Percentiles rank a stretch among this genome's conserved stretches.
These are phyloP conservation scores for Chondrosia reniformis DNA, from an alignment of 37 sponge, comb jelly and placozoan genomes.

Conservation along the genomic window DNA sequence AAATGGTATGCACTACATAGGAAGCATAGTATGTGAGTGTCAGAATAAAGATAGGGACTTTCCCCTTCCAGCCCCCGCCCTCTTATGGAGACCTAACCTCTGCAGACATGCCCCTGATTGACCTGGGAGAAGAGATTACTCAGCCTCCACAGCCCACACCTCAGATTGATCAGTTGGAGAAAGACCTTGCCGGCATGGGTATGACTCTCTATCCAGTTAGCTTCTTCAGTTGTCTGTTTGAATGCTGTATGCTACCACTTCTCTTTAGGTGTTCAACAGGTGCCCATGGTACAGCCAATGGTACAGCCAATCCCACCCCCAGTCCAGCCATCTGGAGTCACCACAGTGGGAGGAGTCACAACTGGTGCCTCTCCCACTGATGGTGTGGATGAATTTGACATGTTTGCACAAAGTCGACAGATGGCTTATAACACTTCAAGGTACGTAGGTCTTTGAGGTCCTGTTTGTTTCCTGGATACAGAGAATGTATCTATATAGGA, in stretches of 20 bases:
- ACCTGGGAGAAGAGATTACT: conserved; percentile 60
- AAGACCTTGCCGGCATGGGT: conserved; percentile 3
- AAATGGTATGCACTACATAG: too few species aligned
- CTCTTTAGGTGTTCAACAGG: not conserved
- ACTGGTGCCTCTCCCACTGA: not conserved
- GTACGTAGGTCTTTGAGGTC: not conserved
- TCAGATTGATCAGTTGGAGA: conserved; percentile 7
- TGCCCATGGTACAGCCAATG: not conserved
- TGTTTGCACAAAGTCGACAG: conserved; percentile 88
- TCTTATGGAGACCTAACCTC: not conserved
- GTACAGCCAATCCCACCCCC: too few species aligned
- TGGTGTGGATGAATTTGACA: conserved; percentile 85
- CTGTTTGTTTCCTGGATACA: too few species aligned
- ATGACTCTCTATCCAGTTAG: not conserved
- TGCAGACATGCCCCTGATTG: conserved; percentile 40
- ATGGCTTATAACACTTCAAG: not conserved
- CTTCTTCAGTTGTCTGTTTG: not conserved
- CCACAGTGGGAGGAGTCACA: not conserved
- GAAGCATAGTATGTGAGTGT: too few species aligned
- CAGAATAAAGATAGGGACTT: too few species aligned
- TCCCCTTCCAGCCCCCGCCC: conserved; percentile 25
- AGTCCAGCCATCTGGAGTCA: too few species aligned
- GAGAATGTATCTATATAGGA: too few species aligned
- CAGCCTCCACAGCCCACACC: conserved; percentile 7
- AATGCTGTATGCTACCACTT: conserved; percentile 2